Evolutionary conservation across 2,797 vertebrate species (phyloP).

Genomic region (Pangasius djambal): DNA sequence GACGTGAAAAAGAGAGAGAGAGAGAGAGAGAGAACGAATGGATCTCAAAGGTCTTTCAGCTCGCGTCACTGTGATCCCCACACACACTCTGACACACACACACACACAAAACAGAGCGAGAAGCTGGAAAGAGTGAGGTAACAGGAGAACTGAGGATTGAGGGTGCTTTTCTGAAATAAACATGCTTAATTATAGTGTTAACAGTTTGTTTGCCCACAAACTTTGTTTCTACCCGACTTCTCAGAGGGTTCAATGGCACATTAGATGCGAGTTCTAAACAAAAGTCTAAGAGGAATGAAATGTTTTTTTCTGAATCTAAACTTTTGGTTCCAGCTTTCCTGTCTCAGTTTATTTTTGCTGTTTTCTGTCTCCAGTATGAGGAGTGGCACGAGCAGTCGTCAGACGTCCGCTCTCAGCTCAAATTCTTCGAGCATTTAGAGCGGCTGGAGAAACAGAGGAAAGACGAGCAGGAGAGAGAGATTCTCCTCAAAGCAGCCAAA

Average conservation of each 20-base stretch:
- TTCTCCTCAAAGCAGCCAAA: constrained; percentile 87
- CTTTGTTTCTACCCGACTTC: constrained; percentile 61
- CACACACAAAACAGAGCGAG: constrained; percentile 36
- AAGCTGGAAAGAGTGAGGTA: constrained; percentile 49
- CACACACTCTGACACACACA: constrained; percentile 20
- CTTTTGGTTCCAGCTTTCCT: constrained; percentile 29
- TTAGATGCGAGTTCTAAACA: constrained; percentile 50
- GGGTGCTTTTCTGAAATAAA: constrained; percentile 65
- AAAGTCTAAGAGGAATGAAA: constrained; percentile 37
- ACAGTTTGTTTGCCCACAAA: constrained; percentile 73
- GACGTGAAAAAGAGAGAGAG: constrained; percentile 55
- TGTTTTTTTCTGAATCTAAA: constrained; percentile 39
- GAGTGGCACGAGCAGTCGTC: constrained; percentile 83
- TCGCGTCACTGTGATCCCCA: constrained; percentile 64
- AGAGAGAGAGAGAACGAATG: constrained; percentile 62
- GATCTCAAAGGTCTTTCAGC: constrained; percentile 71
- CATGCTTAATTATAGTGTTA: constrained; percentile 72
- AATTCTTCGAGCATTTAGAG: constrained; percentile 89
- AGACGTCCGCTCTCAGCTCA: constrained; percentile 84
- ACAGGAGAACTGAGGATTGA: constrained; percentile 49
- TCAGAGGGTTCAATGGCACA: constrained; percentile 9
- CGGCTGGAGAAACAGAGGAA: constrained; percentile 89
- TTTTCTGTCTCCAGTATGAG: constrained; percentile 73
- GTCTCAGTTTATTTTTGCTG: constrained; percentile 24
- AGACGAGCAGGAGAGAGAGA: constrained; percentile 88